Evolutionary conservation across 64 coral and sea anemone species (phyloP).

Genomic region (Dendrophyllia cribrosa): DNA sequence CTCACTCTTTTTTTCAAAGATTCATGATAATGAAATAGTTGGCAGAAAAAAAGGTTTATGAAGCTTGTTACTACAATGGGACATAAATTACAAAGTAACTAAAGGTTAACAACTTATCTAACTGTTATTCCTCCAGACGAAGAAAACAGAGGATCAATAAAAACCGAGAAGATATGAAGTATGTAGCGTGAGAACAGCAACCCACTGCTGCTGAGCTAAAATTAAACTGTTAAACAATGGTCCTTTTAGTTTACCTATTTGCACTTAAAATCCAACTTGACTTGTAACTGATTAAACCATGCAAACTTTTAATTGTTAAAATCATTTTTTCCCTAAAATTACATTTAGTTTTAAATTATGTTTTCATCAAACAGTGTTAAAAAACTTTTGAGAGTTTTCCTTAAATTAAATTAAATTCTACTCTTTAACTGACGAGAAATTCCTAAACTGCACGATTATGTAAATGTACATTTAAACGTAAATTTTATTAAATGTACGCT

Average conservation of each 20-base stretch:
- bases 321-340: too few species aligned
- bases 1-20: too few species aligned
- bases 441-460: background rate
- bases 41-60: too few species aligned
- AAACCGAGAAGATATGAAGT: constrained; percentile 84
- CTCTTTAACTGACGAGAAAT: background rate
- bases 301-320: too few species aligned
- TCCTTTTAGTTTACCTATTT: background rate
- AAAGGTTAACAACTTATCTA: background rate
- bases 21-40: too few species aligned
- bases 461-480: background rate
- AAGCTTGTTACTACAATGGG: too few species aligned
- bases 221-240: background rate
- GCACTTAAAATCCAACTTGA: too few species aligned
- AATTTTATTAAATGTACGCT: background rate
- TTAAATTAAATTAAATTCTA: background rate
- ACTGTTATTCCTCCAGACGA: constrained; percentile 68
- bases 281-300: too few species aligned
- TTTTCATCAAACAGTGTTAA: background rate
- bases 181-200: constrained; percentile 34
- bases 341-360: too few species aligned
- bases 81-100: background rate
- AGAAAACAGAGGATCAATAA: constrained; percentile 71
- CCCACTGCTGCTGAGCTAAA: background rate
- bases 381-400: background rate